phyloP scores from a whole-genome alignment of 2,113 vertebrate genomes.

The Symphodus melops region DNA sequence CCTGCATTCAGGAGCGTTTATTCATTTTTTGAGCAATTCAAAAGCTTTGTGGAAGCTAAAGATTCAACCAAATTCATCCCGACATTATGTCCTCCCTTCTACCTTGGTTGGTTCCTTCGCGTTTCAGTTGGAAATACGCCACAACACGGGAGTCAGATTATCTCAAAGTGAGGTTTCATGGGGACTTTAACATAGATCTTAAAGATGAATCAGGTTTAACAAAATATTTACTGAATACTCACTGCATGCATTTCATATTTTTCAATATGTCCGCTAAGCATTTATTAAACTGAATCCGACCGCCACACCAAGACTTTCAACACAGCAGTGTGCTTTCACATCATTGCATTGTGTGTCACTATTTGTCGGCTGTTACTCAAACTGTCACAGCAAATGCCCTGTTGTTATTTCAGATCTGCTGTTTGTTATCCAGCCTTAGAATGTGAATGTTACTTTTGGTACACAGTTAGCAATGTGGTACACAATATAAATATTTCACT shows the following conservation, averaged over 20 bases:
- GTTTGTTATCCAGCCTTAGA: conserved; percentile 19
- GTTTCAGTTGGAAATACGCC: too few species aligned
- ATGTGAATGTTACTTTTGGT: conserved; percentile 33
- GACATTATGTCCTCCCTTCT: too few species aligned
- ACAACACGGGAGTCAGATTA: too few species aligned
- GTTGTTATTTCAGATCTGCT: conserved; percentile 48
- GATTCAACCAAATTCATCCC: too few species aligned
- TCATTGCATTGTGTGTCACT: conserved; percentile 48
- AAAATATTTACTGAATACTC: conserved; percentile 24
- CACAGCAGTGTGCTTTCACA: conserved; percentile 24
- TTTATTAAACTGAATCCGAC: conserved; percentile 9
- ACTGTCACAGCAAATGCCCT: conserved; percentile 35
- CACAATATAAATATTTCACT: conserved; percentile 19
- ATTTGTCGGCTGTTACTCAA: conserved; percentile 55
- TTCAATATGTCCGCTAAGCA: conserved; percentile 23
- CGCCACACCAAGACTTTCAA: conserved; percentile 22
- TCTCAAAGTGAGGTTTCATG: too few species aligned
- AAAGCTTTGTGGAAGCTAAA: too few species aligned
- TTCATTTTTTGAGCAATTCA: too few species aligned
- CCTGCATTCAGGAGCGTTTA: too few species aligned
- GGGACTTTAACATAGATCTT: too few species aligned
- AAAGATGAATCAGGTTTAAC: background rate
- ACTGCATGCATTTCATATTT: conserved; percentile 26
- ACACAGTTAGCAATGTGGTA: conserved; percentile 5
- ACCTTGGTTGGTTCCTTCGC: too few species aligned